Percentiles rank a stretch among this genome's conserved stretches.
Conservation (phyloP, 2,888 invertebrate species). For the Galeopsomyia nigrocyanea region DNA sequence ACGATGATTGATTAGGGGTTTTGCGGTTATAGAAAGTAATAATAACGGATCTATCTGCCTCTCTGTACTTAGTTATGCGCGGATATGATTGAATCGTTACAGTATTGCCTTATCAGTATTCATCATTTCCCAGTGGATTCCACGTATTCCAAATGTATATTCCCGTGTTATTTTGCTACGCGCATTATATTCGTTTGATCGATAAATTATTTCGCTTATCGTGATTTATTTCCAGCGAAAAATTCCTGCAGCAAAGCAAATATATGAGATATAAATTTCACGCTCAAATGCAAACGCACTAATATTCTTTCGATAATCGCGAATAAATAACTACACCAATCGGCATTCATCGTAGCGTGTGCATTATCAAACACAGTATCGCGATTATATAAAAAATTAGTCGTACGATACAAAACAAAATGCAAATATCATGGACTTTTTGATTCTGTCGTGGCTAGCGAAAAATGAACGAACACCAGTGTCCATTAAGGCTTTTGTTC, state of each 20-base stretch:
- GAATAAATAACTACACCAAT: slow-evolving; percentile 13
- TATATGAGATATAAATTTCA: no score
- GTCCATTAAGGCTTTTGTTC: slow-evolving; percentile 33
- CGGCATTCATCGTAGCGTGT: slow-evolving; percentile 3
- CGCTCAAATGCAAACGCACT: not conserved
- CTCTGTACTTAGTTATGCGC: not conserved
- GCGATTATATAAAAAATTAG: slow-evolving; percentile 21
- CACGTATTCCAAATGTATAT: no score
- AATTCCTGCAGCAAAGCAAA: no score
- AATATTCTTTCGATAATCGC: slow-evolving; percentile 16
- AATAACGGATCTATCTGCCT: not conserved
- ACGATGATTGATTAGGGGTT: slow-evolving; percentile 18
- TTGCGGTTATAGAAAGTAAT: not conserved
- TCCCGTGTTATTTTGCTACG: no score
- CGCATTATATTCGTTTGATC: no score
- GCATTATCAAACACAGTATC: slow-evolving; percentile 24
- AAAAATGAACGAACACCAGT: not conserved
- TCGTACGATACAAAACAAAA: slow-evolving; percentile 13
- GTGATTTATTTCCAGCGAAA: no score
- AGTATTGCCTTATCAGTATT: no score
- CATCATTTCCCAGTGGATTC: no score
- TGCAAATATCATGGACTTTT: slow-evolving; percentile 33
- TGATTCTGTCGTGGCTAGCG: not conserved
- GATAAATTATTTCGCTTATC: no score
- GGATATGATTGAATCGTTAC: no score